phyloP scores from a whole-genome alignment of 2,888 invertebrate genomes.

The Epinotia nisella region DNA sequence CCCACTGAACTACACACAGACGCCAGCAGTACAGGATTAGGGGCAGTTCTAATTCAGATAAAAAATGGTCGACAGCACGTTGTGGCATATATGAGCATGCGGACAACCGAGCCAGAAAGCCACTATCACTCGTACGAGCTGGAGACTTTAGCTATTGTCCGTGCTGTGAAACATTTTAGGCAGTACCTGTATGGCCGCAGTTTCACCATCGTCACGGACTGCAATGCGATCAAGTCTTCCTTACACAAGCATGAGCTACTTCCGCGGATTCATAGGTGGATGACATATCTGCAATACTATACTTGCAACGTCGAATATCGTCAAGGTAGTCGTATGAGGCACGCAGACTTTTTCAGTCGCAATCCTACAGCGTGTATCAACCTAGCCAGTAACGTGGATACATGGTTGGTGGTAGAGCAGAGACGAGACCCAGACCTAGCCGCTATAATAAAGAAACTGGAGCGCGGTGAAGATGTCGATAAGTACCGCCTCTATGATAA shows the following conservation, averaged over 20 bases:
- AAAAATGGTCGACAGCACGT: too few species aligned
- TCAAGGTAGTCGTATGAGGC: constrained; percentile 11
- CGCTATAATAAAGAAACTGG: constrained; percentile 9
- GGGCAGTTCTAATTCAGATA: too few species aligned
- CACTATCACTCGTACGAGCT: constrained; percentile 22
- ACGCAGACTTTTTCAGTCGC: too few species aligned
- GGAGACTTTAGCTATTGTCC: constrained; percentile 10
- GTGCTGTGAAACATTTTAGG: constrained; percentile 19
- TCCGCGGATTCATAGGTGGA: neutral
- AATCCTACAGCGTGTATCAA: constrained; percentile 20
- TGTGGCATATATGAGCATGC: constrained; percentile 22
- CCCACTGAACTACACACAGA: constrained; percentile 8
- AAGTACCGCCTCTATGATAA: constrained; percentile 1
- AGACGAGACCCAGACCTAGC: constrained; percentile 18
- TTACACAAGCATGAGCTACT: neutral
- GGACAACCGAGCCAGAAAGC: constrained; percentile 30
- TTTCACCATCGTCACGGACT: too few species aligned
- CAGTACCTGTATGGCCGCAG: constrained; percentile 17
- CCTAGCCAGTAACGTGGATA: neutral
- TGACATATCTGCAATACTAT: neutral
- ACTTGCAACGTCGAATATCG: constrained; percentile 9
- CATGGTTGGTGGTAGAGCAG: too few species aligned
- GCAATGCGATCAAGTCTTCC: neutral
- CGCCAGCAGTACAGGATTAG: too few species aligned
- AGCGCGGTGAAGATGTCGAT: neutral